Evolutionary conservation across 2,113 vertebrate genomes (phyloP).

Genomic region (Syrmaticus mikado): DNA sequence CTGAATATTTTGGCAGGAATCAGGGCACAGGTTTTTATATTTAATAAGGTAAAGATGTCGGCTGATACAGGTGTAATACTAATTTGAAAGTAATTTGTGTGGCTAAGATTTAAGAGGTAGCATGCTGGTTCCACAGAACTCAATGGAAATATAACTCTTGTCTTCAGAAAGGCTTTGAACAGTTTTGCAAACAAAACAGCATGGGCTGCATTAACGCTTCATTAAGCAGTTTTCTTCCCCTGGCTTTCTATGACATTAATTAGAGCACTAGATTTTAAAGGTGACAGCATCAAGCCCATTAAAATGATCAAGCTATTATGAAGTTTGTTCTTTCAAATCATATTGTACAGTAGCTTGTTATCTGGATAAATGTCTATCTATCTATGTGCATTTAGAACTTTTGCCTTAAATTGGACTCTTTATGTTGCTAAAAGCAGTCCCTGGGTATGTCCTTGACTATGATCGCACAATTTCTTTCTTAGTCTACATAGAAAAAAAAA

Average conservation of each 20-base stretch:
- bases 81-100: neutral
- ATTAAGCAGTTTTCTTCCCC: neutral
- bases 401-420: neutral
- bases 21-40: neutral
- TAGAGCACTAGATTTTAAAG: neutral
- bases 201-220: neutral
- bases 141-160: neutral
- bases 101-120: neutral
- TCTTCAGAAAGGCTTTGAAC: neutral
- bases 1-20: neutral
- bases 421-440: neutral
- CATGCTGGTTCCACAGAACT: neutral
- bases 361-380: neutral
- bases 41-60: neutral
- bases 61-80: neutral
- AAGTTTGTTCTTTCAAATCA: neutral
- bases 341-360: neutral
- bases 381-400: neutral
- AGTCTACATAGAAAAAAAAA: neutral
- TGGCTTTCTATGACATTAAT: neutral
- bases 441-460: neutral
- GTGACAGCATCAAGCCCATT: neutral
- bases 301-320: neutral
- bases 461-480: neutral
- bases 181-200: neutral